Conservation (phyloP, 2,113 vertebrate genomes). For the Amazona vittata region DNA sequence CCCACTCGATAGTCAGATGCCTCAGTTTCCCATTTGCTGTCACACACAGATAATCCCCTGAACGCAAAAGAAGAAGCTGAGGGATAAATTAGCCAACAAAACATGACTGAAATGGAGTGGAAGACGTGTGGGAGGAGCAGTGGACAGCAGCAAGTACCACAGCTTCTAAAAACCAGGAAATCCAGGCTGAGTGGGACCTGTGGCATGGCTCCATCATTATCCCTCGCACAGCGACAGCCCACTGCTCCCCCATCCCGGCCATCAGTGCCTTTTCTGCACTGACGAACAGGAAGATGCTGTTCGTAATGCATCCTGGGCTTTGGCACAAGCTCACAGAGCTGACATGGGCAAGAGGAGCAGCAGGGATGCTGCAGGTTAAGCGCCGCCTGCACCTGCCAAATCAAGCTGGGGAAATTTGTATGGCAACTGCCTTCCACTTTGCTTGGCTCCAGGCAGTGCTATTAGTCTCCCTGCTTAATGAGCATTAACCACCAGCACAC, state of each 20-base stretch:
- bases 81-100: neutral
- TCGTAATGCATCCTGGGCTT: accelerated
- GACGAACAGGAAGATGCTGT: neutral
- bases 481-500: conserved; percentile 14
- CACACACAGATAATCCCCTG: neutral
- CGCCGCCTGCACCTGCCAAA: neutral
- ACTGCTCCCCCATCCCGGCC: accelerated
- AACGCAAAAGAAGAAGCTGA: too few species aligned
- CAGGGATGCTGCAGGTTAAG: neutral
- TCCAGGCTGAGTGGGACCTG: accelerated
- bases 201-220: accelerated
- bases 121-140: neutral
- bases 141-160: accelerated
- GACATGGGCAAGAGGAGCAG: neutral
- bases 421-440: neutral
- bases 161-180: neutral
- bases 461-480: conserved; percentile 5
- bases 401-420: neutral
- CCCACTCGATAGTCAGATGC: neutral
- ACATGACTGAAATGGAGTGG: accelerated
- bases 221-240: accelerated
- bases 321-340: neutral
- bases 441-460: conserved; percentile 19
- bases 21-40: neutral
- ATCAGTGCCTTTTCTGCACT: neutral